Base-by-base conservation (phyloP, 2,888 invertebrate species). In the Philereme transversata region DNA sequence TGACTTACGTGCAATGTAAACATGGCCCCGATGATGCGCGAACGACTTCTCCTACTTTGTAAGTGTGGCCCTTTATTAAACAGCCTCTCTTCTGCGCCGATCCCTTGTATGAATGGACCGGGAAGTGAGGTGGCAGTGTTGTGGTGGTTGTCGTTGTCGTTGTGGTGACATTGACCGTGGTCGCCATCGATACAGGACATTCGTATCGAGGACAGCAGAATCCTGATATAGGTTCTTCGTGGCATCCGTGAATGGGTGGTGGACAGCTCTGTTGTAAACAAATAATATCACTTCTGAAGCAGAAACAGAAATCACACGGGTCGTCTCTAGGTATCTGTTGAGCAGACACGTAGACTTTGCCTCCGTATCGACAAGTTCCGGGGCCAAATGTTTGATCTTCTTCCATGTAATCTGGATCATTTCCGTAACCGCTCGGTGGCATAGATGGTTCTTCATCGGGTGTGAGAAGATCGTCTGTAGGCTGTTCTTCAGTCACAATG, bases 231-330 rank as follows among this genome's bases (percentile, higher is more conserved):
- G 97, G 96, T 87, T 98, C 98, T 83, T 98, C 97, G 84, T 96
- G 97, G 78, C 98, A 98, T 60, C 97, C 96, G 52, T 96, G 95
- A 75, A 98, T 98, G 45, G 98, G 98, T 52, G 98, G 98, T 55
- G 98, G 98, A 88, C 98, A 98, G 77, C 97, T 97, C 87, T 98
- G 98, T 88, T 98, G 98, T 69, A 98, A 93, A 76, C 98, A 98
- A 78, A 98, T 98, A 75, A 98, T 98, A 81, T 98, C 98, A 83
- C 98, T 97, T 86, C 98, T 95, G 93, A 98, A 98, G 93, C 98
- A 98, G 95, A 98, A 98, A 88, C 98, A 98, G 93, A 98, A 98
- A 83, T 98, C 98, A 84, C 98, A 98, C 34, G 98, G 97, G 91
- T 98, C 97, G 74, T 97, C 97, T 73, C 98, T 94, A 45, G 98